Evolutionary conservation across 1,140 invertebrate species (phyloP), one percentile per base, ranked within the genome.

Genomic region (Teleopsis dalmanni): DNA sequence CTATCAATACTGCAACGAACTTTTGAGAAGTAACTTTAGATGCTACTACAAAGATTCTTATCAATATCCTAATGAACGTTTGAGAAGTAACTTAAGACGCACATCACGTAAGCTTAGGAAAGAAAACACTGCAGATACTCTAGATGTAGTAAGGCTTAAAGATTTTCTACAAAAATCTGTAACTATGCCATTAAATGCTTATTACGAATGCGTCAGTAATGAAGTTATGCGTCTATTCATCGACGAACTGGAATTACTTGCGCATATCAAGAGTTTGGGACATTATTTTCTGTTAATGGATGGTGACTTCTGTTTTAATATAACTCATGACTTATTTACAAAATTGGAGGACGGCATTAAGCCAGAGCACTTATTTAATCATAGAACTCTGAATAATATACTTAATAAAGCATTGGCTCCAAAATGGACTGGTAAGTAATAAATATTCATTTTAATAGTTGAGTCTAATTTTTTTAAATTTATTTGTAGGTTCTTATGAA

Each of bases 211-310:
- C 6, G 76, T 84, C 0, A 84, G 84, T 47, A 81, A 81, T 44
- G 84, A 84, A 10, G 77, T 86, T 16, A 69, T 88, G 29, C 82
- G 82, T 41, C 79, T 83, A 57, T 80, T 84, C 48, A 65, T 87
- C 0, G 71, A 81, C 1, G 80, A 87, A 46, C 69, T 81, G 9
- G 75, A 81, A 34, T 76, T 84, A 54, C 74, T 85, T 11, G 76
- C 79, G 10, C 84, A 88, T 65, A 71, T 88, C 16, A 78, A 78
- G 14, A 83, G 79, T 60, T 59, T 88, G 1, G 75, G 83, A 9
- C 81, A 83, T 57, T 87, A 83, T 45, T 87, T 84, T 60, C 87
- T 88, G 52, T 57, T 88, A 8, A 71, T 87, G 62, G 84, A 88
- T 54, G 85, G 85, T 1, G 83, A 87, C 60, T 88, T 87, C 64